Evolutionary conservation across 2,888 invertebrate species (phyloP).

Genomic region (Orgyia antiqua): DNA sequence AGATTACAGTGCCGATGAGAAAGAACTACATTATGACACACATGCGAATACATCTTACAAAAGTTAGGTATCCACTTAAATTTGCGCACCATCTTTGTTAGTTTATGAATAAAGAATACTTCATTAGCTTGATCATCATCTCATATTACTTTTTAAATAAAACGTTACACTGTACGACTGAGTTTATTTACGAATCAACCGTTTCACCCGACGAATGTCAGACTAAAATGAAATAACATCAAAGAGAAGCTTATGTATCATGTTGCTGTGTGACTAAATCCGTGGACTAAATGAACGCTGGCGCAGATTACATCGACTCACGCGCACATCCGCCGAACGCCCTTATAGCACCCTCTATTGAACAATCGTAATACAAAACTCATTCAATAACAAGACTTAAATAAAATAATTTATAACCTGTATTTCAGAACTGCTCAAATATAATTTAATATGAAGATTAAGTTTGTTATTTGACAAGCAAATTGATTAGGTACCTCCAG

Average conservation of each 20-base stretch:
- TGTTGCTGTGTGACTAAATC: conserved; percentile 41
- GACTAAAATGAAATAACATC: conserved; percentile 48
- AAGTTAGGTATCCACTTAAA: no score
- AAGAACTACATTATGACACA: no score
- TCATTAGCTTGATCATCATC: conserved; percentile 6
- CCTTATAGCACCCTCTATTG: conserved; percentile 28
- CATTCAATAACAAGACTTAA: conserved; percentile 15
- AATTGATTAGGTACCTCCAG: no score
- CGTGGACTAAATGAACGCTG: conserved; percentile 39
- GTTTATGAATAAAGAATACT: conserved; percentile 1
- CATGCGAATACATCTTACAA: no score
- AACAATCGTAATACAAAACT: conserved; percentile 12
- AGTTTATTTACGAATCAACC: conserved; percentile 28
- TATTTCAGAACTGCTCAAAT: background rate
- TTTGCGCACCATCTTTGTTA: no score
- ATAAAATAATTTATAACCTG: background rate
- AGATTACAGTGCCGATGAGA: no score
- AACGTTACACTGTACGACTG: conserved; percentile 28
- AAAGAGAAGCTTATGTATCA: conserved; percentile 52
- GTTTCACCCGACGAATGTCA: conserved; percentile 37
- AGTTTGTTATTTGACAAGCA: no score
- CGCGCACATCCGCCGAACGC: conserved; percentile 43
- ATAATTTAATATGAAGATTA: no score
- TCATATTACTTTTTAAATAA: conserved; percentile 15
- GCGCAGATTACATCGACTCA: conserved; percentile 41